These are phyloP conservation scores for Crotalus horridus DNA, from an alignment of 2,113 vertebrate genomes.

Conservation along the genomic window DNA sequence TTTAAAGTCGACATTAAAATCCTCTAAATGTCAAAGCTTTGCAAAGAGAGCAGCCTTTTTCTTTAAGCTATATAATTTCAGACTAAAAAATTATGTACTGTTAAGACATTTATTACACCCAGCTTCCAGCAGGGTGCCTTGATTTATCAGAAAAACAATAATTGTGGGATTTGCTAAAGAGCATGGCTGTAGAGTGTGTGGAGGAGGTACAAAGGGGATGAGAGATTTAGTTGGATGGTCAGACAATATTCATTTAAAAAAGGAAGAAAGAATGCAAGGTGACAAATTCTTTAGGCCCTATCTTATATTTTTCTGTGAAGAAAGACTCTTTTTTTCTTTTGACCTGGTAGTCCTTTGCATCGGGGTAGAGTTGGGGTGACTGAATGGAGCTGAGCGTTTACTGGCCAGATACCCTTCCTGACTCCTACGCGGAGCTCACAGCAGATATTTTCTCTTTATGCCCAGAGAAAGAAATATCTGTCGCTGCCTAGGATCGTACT, in stretches of 20 bases:
- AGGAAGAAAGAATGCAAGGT: background rate
- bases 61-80: conserved; percentile 6
- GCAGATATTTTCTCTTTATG: too few species aligned
- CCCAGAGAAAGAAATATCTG: too few species aligned
- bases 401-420: too few species aligned
- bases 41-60: conserved; percentile 16
- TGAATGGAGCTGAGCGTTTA: too few species aligned
- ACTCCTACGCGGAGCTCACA: too few species aligned
- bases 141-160: conserved; percentile 36
- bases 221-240: background rate
- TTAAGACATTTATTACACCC: conserved; percentile 21
- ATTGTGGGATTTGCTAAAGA: conserved; percentile 25
- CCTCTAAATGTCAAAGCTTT: conserved; percentile 19
- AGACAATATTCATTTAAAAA: background rate
- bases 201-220: background rate
- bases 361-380: too few species aligned
- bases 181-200: background rate
- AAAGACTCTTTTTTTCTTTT: background rate
- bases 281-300: background rate
- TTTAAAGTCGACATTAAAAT: conserved; percentile 32
- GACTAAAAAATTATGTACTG: conserved; percentile 5
- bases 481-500: too few species aligned
- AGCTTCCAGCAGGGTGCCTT: conserved; percentile 23
- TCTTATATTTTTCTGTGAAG: background rate
- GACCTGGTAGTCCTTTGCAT: too few species aligned